Evolutionary conservation across 1,140 invertebrate genomes (phyloP), one percentile per base, ranked within the genome.

Genomic region (Archegozetes longisetosus): DNA sequence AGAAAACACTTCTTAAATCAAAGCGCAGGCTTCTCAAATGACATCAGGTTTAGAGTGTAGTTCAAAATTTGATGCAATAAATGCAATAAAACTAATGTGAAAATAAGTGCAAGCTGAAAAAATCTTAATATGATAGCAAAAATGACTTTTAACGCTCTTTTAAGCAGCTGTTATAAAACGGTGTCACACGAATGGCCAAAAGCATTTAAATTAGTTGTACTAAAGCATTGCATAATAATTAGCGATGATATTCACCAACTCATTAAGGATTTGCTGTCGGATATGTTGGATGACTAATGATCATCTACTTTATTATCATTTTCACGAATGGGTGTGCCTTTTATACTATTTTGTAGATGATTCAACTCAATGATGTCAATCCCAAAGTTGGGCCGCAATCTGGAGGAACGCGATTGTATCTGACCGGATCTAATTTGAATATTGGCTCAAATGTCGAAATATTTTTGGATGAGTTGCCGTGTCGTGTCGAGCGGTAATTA

Each of bases 331-430:
- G 32, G 32, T 40, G 32, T 40, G 32, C 32, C 32, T 40, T 40
- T 27, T 62, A 69, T 61, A 58, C 61, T 60, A 58, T 25, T 69
- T 57, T 47, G 55, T 64, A 77, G 76, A 83, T 89, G 71, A 82
- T 92, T 54, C 78, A 80, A 67, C 71, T 97, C 49, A 80, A 79
- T 51, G 82, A 84, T 4, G 76, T 97, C 54, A 82, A 82, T 71
- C 94, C 95, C 1, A 75, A 79, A 0, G 76, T 88, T 50, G 95
- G 94, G 0, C 94, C 94, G 3, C 81, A 86, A 66, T 90, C 89
- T 64, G 95, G 94, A 24, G 94, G 94, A 1, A 97, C 93, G 0
- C 82, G 85, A 65, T 72, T 98, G 51, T 87, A 86, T 2, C 85
- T 98, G 60, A 83, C 81, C 63, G 95, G 95, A 20, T 80, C 83